Conservation (phyloP, 2,888 invertebrate species). For the Teleiodes luculella region DNA sequence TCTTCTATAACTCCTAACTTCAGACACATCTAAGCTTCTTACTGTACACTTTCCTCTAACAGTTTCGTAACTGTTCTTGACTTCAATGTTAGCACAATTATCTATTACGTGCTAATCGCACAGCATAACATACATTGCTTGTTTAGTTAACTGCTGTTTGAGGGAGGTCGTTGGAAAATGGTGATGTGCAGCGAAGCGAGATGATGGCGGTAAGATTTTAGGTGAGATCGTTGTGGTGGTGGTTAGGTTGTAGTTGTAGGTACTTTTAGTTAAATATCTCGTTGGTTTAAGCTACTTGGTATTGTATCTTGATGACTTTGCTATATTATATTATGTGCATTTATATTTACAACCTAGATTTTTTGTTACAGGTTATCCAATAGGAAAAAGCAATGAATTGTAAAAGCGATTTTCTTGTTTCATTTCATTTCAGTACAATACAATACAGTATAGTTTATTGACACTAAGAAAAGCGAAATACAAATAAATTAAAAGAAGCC, state of each 20-base stretch:
- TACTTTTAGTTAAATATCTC: too few relatives aligned
- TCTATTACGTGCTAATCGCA: constrained; percentile 3
- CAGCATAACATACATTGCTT: constrained; percentile 1
- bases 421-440: too few relatives aligned
- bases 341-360: too few relatives aligned
- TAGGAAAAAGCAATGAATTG: too few relatives aligned
- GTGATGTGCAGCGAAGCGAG: neutral
- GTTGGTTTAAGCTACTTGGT: neutral
- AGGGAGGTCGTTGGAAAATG: neutral
- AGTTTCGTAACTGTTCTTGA: constrained; percentile 21
- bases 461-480: too few relatives aligned
- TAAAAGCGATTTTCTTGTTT: too few relatives aligned
- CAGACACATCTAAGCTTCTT: neutral
- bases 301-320: too few relatives aligned
- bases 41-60: constrained; percentile 17
- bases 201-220: neutral
- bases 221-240: neutral
- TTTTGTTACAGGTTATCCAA: too few relatives aligned
- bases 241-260: too few relatives aligned
- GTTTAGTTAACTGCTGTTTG: neutral
- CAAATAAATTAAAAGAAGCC: too few relatives aligned
- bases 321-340: too few relatives aligned
- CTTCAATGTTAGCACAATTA: constrained; percentile 18
- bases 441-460: too few relatives aligned
- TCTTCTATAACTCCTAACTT: neutral